These are phyloP conservation scores for Hydrotaea cyrtoneurina DNA, from an alignment of 2,888 invertebrate genomes.

Conservation along the genomic window DNA sequence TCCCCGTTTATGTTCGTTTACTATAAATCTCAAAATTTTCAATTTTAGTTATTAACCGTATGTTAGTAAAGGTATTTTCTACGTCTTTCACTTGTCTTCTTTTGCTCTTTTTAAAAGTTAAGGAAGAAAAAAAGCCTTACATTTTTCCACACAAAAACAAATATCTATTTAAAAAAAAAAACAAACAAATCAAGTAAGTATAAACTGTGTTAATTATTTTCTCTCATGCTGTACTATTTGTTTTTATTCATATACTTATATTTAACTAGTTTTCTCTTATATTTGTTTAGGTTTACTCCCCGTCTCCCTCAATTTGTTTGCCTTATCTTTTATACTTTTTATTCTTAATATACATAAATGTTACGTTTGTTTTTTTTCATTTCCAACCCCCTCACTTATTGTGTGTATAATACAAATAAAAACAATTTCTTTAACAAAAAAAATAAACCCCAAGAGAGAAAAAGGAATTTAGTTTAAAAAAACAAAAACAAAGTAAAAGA, in stretches of 20 bases:
- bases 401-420: conserved; percentile 47
- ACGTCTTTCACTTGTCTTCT: background rate
- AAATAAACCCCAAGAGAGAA: conserved; percentile 50
- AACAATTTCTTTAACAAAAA: conserved; percentile 47
- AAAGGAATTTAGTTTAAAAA: conserved; percentile 70
- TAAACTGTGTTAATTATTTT: conserved; percentile 63
- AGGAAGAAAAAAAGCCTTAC: conserved; percentile 28
- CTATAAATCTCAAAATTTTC: background rate
- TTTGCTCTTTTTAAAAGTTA: background rate
- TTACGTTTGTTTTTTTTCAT: conserved; percentile 1
- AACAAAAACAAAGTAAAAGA: conserved; percentile 19
- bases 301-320: background rate
- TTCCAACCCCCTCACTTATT: conserved; percentile 7
- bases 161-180: conserved; percentile 16
- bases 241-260: conserved; percentile 46
- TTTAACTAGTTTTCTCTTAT: conserved; percentile 43
- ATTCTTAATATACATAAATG: conserved; percentile 24
- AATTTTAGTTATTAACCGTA: no score
- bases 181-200: conserved; percentile 54
- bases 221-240: conserved; percentile 51
- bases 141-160: background rate
- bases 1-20: background rate
- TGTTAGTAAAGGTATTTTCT: no score
- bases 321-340: conserved; percentile 26
- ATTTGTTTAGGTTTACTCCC: conserved; percentile 51